Base-by-base conservation (phyloP, 2,888 invertebrate species). In the Argynnis bischoffii region DNA sequence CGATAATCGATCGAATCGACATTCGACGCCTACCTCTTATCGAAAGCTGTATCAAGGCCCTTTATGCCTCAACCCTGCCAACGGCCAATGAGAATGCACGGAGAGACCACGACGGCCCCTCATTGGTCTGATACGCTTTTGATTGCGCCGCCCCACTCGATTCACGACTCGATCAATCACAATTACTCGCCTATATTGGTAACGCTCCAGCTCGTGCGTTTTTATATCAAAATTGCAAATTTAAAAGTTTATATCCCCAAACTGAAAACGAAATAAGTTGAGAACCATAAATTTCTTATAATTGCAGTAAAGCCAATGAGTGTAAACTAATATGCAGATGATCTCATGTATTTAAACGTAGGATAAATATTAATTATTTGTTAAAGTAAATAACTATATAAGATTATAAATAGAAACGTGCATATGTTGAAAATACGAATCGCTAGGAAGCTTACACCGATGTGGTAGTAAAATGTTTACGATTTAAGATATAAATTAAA, bases 71-170 rank as follows among this genome's bases (percentile, higher is more conserved):
- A 86, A 87, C 89, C 90, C 90, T 77, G 84, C 84, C 72, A 70
- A 76, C 76, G 79, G 79, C 92, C 92, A 92, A 92, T 92, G 75
- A 77, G 81, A 78, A 78, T 73, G 80, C 77, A 73, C 81, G 80
- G 76, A 78, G 79, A 77, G 74, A 72, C 75, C 76, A 76, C 72
- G 83, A 79, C 76, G 81, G 75, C 76, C 85, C 79, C 86, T 79
- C 81, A 92, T 92, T 92, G 91, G 91, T 79, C 82, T 86, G 88
- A 89, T 90, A 86, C 87, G 87, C 83, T 85, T 92, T 92, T 92
- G 92, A 92, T 91, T 89, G 91, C 91, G 73, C 89, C 92, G 91
- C 92, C 92, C 89, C 84, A 73, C 86, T 86, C 88, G 87, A 91
- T 91, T 84, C 89, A 83, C 81, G 85, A 78, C 86, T 85, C 89